Evolutionary conservation across 1,140 invertebrate genomes (phyloP), one percentile per base, ranked within the genome.

Genomic region (Thalassaphorura encarpata): DNA sequence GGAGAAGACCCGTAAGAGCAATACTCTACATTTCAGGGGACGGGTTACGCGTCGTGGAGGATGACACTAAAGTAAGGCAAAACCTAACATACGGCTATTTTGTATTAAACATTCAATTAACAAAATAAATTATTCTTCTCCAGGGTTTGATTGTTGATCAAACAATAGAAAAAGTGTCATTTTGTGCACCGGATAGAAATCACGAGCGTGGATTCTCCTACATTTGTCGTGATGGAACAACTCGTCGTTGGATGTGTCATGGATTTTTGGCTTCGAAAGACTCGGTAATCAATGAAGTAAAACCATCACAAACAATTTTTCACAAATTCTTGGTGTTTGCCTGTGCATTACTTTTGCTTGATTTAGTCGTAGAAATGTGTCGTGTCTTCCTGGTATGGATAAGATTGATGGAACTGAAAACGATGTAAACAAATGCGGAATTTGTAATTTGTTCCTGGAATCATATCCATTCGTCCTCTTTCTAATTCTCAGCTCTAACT

Each of bases 151-250:
- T 99, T 61, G 93, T 99, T 16, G 97, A 99, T 76, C 97, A 99
- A 74, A 99, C 96, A 3, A 99, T 99, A 58, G 97, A 99, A 69
- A 99, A 99, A 73, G 97, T 99, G 0, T 99, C 95, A 2, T 99
- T 99, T 73, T 99, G 97, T 75, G 94, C 97, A 8, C 97, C 97
- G 0, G 97, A 99, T 75, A 80, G 95, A 54, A 97, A 97, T 71
- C 89, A 98, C 68, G 94, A 98, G 66, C 86, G 91, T 63, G 97
- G 96, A 13, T 99, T 99, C 73, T 90, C 89, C 53, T 96, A 89
- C 69, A 89, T 91, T 62, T 90, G 89, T 68, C 79, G 84, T 66
- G 87, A 89, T 70, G 87, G 83, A 50, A 87, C 83, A 13, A 89
- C 73, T 2, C 74, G 85, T 45, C 81, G 96, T 18, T 99, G 97